phyloP scores from a whole-genome alignment of 2,113 vertebrate genomes.

The Nothobranchius furzeri region DNA sequence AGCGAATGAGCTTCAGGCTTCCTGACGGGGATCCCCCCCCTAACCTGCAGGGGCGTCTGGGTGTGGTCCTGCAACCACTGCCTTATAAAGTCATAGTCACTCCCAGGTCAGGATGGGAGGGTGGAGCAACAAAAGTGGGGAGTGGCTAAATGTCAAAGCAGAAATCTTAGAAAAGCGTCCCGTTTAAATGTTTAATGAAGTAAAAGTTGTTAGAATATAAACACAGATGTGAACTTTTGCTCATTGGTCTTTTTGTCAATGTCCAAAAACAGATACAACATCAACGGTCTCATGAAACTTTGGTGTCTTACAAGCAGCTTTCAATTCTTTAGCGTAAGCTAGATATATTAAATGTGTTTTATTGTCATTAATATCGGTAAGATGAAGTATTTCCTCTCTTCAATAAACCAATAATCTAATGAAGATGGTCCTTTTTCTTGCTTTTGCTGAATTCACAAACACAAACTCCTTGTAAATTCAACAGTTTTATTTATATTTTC shows the following conservation, averaged over 20 bases:
- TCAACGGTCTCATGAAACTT: too few relatives aligned
- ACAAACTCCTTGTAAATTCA: constrained; percentile 17
- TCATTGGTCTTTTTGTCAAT: too few relatives aligned
- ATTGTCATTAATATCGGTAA: too few relatives aligned
- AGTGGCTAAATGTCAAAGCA: not conserved
- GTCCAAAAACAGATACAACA: too few relatives aligned
- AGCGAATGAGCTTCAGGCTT: constrained; percentile 72
- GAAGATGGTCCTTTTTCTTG: too few relatives aligned
- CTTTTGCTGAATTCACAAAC: not conserved
- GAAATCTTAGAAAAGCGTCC: not conserved
- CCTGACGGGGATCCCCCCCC: constrained; percentile 60
- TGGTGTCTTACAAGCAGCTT: too few relatives aligned
- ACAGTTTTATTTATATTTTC: constrained; percentile 68
- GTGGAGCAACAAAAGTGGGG: constrained; percentile 5
- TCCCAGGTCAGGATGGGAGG: constrained; percentile 53
- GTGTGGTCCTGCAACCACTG: constrained; percentile 78
- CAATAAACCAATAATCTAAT: too few relatives aligned
- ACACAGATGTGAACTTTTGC: too few relatives aligned
- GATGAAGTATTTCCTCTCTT: too few relatives aligned
- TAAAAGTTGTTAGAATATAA: not conserved
- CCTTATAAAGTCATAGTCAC: constrained; percentile 65
- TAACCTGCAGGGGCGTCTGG: constrained; percentile 73
- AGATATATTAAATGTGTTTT: too few relatives aligned
- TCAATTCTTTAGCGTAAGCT: too few relatives aligned
- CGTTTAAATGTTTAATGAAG: not conserved